Base-by-base conservation (phyloP, 2,888 invertebrate genomes). In the Panorpa germanica region DNA sequence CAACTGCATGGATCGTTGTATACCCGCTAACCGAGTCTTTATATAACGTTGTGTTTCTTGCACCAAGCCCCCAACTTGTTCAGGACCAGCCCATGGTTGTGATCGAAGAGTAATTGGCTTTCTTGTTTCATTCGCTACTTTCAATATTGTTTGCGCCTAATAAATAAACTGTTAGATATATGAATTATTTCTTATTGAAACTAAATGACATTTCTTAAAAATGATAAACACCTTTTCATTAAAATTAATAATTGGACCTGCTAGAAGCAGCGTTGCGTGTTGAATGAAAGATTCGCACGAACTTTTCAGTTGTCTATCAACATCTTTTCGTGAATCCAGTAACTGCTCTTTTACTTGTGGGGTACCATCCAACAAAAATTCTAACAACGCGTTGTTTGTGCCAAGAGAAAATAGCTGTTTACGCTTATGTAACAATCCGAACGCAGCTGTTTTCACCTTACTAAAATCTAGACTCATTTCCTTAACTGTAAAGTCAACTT, bases 391-490 rank as follows among this genome's bases (percentile, higher is more conserved):
- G 55, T 98, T 98, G 48, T 78, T 93, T 35, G 74, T 74, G 41
- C 70, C 76, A 45, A 86, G 48, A 0, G 81, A 78, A 47, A 98
- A 95, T 30, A 96, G 65, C 43, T 82, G 77, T 25, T 77, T 70
- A 10, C 83, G 70, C 42, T 77, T 82, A 36, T 76, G 75, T 2
- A 80, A 50, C 2, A 80, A 47, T 0, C 73, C 73, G 34, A 71
- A 70, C 28, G 90, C 85, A 1, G 85, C 85, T 25, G 72, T 78
- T 55, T 78, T 91, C 29, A 93, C 71, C 50, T 85, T 85, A 40
- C 83, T 85, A 43, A 95, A 93, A 54, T 96, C 96, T 37, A 98
- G 53, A 11, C 78, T 72, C 5, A 90, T 88, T 52, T 98, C 96
- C 46, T 83, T 86, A 0, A 91, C 70, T 0, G 88, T 74, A 41